Base-by-base conservation (phyloP, 1,140 invertebrate species). In the Kradibia gibbosae region DNA sequence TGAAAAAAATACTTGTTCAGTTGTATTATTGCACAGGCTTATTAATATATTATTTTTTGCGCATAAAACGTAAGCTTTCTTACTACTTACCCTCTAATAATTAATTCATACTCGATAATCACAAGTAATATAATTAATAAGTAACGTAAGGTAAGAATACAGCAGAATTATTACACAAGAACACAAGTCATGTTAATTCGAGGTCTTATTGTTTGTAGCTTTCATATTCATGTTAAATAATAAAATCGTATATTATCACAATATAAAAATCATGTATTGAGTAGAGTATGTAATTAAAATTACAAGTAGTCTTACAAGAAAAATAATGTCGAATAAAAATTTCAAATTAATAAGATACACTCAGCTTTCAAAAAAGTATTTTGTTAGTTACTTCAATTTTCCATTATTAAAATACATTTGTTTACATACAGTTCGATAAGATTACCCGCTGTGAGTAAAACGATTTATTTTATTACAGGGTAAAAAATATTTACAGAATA, bases 31-130 rank as follows among this genome's bases (percentile, higher is more conserved):
- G 31, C 72, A 60, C 39, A 50, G 57, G 25, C 22, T 36, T 72
- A 45, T 77, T 60, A 65, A 48, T 39, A 74, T 73, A 53, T 22
- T 25, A 17, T 57, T 78, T 82, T 82, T 31, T 71, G 28, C 72
- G 60, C 42, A 28, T 77, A 60, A 72, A 70, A 45, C 11, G 50
- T n/a, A 8, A 50, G 45, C 36, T 48, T 65, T 67, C 0, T 65
- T 76, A 77, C 13, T 60, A 45, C 45, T 82, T 34, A 57, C 65
- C 45, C 57, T 25, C 70, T 72, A 34, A 50, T 28, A 62, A 50
- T 13, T 57, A 60, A 76, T 31, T 28, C 20, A 78, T 48, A 28
- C 53, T 22, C 2, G 53, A 8, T 72, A 28, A 39, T 60, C 25
- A 53, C n/a, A 71, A 34, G 45, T 45, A 28, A 31, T n/a, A 73